A percentile compares a stretch with the other conserved stretches of the same genome.
Evolutionary conservation across 1,140 invertebrate genomes (phyloP).

Genomic region (Diachasma alloeum): DNA sequence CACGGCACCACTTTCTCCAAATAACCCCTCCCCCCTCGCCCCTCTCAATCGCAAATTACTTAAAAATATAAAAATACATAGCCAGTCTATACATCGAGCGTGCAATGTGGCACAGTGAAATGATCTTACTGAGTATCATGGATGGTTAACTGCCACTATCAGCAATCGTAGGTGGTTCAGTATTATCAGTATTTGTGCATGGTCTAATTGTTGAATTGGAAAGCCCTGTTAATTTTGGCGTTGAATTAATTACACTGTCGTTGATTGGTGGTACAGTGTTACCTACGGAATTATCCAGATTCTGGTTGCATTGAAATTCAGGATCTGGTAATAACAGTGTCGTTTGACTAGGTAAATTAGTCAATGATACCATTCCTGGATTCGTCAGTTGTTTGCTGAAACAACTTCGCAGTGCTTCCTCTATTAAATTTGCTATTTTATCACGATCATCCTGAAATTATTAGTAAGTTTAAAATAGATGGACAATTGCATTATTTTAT

Average conservation of each 20-base stretch:
- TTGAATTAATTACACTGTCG: conserved; percentile 58
- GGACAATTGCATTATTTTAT: no score
- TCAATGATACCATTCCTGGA: conserved; percentile 59
- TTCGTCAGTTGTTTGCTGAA: conserved; percentile 58
- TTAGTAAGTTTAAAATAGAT: conserved; percentile 13
- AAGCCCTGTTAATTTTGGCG: conserved; percentile 59
- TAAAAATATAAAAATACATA: conserved; percentile 67
- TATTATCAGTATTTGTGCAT: conserved; percentile 54
- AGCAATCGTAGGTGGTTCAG: conserved; percentile 51
- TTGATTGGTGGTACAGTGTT: conserved; percentile 48
- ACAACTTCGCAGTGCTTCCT: conserved; percentile 61
- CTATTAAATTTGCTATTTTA: conserved; percentile 63
- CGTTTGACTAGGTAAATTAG: conserved; percentile 60
- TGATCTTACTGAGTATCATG: conserved; percentile 56
- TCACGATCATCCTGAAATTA: conserved; percentile 65
- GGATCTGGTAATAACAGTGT: conserved; percentile 53
- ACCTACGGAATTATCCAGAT: conserved; percentile 50
- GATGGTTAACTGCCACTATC: conserved; percentile 63
- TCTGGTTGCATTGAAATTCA: conserved; percentile 56
- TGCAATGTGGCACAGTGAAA: conserved; percentile 63
- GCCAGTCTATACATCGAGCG: conserved; percentile 66
- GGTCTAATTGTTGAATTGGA: conserved; percentile 47
- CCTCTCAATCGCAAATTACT: conserved; percentile 47
- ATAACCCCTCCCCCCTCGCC: background rate
- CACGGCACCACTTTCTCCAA: conserved; percentile 43